These are phyloP conservation scores for Brachyistius frenatus DNA, from an alignment of 2,113 vertebrate species.

Conservation along the genomic window DNA sequence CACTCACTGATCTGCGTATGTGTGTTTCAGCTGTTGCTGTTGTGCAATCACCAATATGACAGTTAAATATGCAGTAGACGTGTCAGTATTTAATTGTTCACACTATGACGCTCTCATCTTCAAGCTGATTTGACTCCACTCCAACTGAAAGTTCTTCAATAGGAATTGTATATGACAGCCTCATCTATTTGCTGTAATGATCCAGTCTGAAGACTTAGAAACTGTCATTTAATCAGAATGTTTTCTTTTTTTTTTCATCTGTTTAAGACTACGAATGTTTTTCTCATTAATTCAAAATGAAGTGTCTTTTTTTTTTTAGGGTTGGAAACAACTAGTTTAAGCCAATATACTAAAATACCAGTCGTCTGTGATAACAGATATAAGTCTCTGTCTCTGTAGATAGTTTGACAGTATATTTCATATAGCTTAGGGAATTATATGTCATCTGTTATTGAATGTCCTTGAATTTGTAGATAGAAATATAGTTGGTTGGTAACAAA, in stretches of 20 bases:
- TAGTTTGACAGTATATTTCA: constrained; percentile 11
- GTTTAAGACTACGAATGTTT: neutral
- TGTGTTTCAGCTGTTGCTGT: constrained; percentile 13
- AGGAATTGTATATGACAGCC: constrained; percentile 23
- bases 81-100: constrained; percentile 57
- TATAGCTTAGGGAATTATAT: neutral
- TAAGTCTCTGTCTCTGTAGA: neutral
- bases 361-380: neutral
- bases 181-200: constrained; percentile 19
- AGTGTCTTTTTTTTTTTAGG: neutral
- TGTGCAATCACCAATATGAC: constrained; percentile 43
- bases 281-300: neutral
- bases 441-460: constrained; percentile 14
- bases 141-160: constrained; percentile 22
- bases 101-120: constrained; percentile 39
- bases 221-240: constrained; percentile 3
- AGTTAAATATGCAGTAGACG: constrained; percentile 47
- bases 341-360: constrained; percentile 2
- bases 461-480: constrained; percentile 20
- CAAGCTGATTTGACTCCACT: constrained; percentile 52
- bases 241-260: neutral
- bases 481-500: constrained; percentile 31
- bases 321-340: neutral
- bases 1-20: constrained; percentile 41
- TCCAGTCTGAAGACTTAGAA: constrained; percentile 3